A percentile compares a stretch with the other conserved stretches of the same genome.
phyloP scores from a whole-genome alignment of 2,113 vertebrate species.

The Arenaria interpres region DNA sequence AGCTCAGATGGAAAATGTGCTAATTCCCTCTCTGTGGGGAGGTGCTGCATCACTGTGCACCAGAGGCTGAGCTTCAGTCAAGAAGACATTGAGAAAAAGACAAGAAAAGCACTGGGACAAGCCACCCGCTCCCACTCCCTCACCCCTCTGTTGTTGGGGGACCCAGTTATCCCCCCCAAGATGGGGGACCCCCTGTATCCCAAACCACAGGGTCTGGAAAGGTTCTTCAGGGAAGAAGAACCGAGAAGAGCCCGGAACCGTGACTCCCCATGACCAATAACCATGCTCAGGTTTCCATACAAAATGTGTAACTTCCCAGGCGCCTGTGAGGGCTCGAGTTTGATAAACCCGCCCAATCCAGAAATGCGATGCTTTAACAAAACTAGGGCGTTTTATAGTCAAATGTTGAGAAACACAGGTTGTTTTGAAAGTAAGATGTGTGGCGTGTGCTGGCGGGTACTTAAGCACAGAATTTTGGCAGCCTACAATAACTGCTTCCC shows the following conservation, averaged over 20 bases:
- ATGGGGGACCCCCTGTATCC: background rate
- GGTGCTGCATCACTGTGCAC: too few relatives aligned
- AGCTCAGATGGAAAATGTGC: background rate
- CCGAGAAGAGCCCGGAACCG: background rate
- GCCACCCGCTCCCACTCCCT: too few relatives aligned
- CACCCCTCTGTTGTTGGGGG: background rate
- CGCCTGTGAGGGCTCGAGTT: background rate
- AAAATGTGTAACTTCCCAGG: fast-evolving
- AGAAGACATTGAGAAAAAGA: background rate
- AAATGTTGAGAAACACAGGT: background rate
- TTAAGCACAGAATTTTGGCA: background rate
- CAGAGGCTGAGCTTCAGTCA: background rate
- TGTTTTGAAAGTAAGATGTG: background rate
- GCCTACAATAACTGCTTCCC: background rate
- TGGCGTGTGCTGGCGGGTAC: background rate
- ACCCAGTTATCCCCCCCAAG: background rate
- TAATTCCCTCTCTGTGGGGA: too few relatives aligned
- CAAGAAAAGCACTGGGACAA: too few relatives aligned
- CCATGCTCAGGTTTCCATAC: background rate
- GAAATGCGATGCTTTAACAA: background rate
- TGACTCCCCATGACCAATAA: fast-evolving
- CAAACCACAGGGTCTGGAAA: background rate
- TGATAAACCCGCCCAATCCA: background rate
- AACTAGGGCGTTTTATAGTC: background rate
- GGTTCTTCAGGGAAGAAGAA: background rate